phyloP scores from a whole-genome alignment of 53 echinoderm and acorn worm species.

The Echinarachnius parma region DNA sequence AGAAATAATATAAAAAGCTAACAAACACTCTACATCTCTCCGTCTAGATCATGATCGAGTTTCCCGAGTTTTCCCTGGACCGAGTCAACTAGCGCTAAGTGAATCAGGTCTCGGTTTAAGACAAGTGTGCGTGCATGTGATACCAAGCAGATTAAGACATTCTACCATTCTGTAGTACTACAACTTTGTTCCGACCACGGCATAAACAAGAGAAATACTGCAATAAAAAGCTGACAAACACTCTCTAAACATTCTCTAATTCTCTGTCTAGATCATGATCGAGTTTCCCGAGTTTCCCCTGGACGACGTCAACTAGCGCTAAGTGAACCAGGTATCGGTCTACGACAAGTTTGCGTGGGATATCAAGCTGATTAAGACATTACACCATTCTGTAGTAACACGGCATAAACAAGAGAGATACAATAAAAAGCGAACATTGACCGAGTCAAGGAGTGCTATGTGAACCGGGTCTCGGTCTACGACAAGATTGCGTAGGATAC shows the following conservation, averaged over 20 bases:
- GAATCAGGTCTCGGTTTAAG: slow-evolving; percentile 72
- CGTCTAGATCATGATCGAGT: slow-evolving; percentile 75
- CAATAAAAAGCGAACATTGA: too few species aligned
- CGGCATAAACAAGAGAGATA: too few species aligned
- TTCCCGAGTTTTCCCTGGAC: slow-evolving; percentile 48
- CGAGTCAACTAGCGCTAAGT: slow-evolving; percentile 64
- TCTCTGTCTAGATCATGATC: slow-evolving; percentile 65
- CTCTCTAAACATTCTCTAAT: too few species aligned
- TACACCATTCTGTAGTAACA: slow-evolving; percentile 73
- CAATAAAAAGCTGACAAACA: too few species aligned
- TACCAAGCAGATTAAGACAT: background rate
- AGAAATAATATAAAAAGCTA: too few species aligned
- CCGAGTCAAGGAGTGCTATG: too few species aligned
- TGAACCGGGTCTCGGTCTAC: too few species aligned
- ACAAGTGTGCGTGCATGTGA: slow-evolving; percentile 61
- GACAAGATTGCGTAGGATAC: too few species aligned
- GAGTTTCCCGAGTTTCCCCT: slow-evolving; percentile 58
- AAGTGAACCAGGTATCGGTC: slow-evolving; percentile 60
- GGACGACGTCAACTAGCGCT: slow-evolving; percentile 63
- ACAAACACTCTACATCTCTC: too few species aligned
- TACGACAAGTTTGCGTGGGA: slow-evolving; percentile 70
- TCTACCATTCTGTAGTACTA: too few species aligned
- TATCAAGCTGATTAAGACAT: slow-evolving; percentile 37
- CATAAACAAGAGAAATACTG: too few species aligned
- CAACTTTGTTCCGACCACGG: too few species aligned